Base-by-base conservation (phyloP, 2,113 vertebrate genomes). In the Lophura nycthemera region DNA sequence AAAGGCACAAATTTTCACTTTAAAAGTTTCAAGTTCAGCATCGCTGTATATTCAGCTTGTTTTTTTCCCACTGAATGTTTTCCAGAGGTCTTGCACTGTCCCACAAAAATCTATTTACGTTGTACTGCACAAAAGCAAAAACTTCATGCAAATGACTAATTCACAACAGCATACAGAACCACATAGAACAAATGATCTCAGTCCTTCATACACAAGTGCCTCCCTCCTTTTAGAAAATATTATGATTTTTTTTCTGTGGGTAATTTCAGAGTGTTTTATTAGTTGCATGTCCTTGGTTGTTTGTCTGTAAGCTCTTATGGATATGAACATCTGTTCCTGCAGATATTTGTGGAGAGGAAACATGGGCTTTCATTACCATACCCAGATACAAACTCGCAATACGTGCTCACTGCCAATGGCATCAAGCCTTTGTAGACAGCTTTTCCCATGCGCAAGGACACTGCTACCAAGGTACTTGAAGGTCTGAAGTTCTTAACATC, bases 291-390 rank as follows among this genome's bases (percentile, higher is more conserved):
- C 92, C 85, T 92, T 92, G 87, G 42, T 34, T 89, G 78, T 59
- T 93, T 89, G 64, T 85, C 89, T 94, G 69, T 75, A 95, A 93
- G 60, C 52, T 73, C 82, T 93, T 80, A 86, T 2, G 65, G 89
- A 89, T 87, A 71, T 67, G 89, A 95, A 91, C 92, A 89, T 94
- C 91, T 93, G 89, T 77, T 96, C 78, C 69, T 36, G 50, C 61
- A 43, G 65, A 74, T 88, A 91, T 91, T 85, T 86, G 36, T 65
- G n/a, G 18, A 89, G 56, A 92, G 60, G 56, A 89, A 94, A 86
- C 12, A 71, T 1, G 12, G 61, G 14, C 77, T 84, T 93, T 78
- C 87, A 86, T 32, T 86, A 91, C 88, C 92, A 92, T 92, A 91
- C 78, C 73, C 88, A 82, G 83, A 75, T 88, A 86, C 13, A 94